These are phyloP conservation scores for Ceratina australensis DNA, from an alignment of 1,140 invertebrate species.

Conservation along the genomic window DNA sequence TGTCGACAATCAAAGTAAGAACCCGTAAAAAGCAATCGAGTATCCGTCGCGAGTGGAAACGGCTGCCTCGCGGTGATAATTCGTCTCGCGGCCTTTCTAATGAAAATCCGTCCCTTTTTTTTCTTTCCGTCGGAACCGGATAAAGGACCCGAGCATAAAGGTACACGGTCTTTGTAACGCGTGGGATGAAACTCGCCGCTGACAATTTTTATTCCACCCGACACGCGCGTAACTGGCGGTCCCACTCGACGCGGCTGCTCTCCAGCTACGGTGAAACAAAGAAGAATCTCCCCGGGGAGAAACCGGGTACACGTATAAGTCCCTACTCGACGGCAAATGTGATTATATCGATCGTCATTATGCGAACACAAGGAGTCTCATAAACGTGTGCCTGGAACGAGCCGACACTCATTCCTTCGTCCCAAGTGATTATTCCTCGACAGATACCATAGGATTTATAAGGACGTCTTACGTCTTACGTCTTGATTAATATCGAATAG, in stretches of 20 bases:
- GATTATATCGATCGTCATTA: slow-evolving; percentile 62
- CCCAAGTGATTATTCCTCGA: background rate
- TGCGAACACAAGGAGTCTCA: slow-evolving; percentile 41
- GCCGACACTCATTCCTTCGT: background rate
- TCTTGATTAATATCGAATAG: too few species aligned
- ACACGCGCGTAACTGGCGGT: slow-evolving; percentile 31
- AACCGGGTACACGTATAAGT: slow-evolving; percentile 40
- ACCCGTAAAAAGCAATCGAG: background rate
- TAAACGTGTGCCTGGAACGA: background rate
- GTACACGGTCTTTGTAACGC: background rate
- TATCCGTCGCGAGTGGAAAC: background rate
- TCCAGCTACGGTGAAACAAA: slow-evolving; percentile 47
- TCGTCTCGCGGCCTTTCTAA: background rate
- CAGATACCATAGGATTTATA: too few species aligned
- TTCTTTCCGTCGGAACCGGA: too few species aligned
- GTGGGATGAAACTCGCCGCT: background rate
- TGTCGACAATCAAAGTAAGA: background rate
- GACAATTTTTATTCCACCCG: slow-evolving; percentile 40
- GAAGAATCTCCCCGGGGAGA: slow-evolving; percentile 44
- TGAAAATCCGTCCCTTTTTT: slow-evolving; percentile 16
- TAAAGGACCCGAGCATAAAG: background rate
- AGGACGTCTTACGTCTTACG: too few species aligned
- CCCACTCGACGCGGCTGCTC: background rate
- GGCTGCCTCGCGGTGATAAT: background rate
- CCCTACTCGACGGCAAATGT: slow-evolving; percentile 47